phyloP scores from a whole-genome alignment of 2,113 vertebrate genomes.

The Indicator indicator region DNA sequence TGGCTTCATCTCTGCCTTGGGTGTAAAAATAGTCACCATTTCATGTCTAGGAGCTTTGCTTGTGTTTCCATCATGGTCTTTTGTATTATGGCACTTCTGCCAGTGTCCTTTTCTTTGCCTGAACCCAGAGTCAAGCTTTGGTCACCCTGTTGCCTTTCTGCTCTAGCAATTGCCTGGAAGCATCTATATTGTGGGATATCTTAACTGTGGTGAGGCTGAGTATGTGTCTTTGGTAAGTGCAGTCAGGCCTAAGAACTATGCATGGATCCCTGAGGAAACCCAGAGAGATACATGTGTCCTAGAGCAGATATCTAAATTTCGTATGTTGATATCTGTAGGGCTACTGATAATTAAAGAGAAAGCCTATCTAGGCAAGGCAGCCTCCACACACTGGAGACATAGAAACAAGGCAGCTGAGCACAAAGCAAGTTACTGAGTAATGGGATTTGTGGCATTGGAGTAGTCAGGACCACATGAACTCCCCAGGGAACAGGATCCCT shows the following conservation, averaged over 20 bases:
- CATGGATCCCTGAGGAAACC: background rate
- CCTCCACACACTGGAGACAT: background rate
- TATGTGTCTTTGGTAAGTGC: background rate
- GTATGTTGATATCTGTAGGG: background rate
- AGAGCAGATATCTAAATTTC: background rate
- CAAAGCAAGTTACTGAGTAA: background rate
- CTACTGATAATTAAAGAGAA: background rate
- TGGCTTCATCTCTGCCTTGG: background rate
- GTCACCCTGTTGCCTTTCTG: background rate
- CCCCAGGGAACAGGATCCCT: background rate
- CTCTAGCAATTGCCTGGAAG: background rate
- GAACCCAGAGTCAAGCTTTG: background rate
- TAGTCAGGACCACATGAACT: background rate
- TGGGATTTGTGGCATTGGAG: background rate
- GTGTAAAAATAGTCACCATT: background rate
- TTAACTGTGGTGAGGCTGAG: background rate
- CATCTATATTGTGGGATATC: rapidly evolving
- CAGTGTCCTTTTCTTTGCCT: background rate
- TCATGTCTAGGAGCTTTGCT: background rate
- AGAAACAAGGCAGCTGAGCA: background rate
- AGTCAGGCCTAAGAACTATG: background rate
- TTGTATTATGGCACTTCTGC: background rate
- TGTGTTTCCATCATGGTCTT: background rate
- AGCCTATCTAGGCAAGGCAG: background rate
- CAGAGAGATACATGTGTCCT: background rate